Evolutionary conservation across 2,888 invertebrate genomes (phyloP), one percentile per base, ranked within the genome.

Genomic region (Epinotia demarniana): DNA sequence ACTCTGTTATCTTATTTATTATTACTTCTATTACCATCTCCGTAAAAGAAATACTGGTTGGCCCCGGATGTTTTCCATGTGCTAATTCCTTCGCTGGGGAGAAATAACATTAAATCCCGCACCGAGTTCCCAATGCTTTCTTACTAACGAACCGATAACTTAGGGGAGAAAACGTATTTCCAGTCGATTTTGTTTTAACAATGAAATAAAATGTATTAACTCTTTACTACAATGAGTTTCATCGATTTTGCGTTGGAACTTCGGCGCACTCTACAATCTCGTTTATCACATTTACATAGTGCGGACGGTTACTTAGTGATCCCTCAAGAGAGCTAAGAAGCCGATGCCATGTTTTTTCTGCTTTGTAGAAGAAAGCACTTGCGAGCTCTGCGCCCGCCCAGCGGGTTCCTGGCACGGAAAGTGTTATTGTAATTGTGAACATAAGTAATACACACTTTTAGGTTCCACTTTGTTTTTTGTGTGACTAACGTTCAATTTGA

Each of bases 41-140:
- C 23, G 64, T 67, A 60, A 58, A 72, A 80, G 78, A 60, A 74
- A 73, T 72, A 80, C 79, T 76, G 77, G 68, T 77, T 80, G 82
- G 82, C 80, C 80, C 81, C 78, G 84, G 86, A 88, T 79, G 86
- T 88, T 88, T 88, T 88, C 86, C 86, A 87, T 89, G 91, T 91
- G 90, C 87, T 92, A 91, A 92, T 92, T 88, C 87, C 82, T 86
- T 82, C 92, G 84, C 91, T 86, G 84, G 92, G 92, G 92, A 92
- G 89, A 89, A 89, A 92, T 92, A 92, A 92, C 91, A 90, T 90
- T 92, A 92, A 92, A 91, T 92, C 87, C 87, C 86, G 81, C 81
- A 78, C 78, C 73, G 79, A 82, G 79, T 82, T 86, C 80, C 84
- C 85, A 84, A 89, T 87, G 89, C 90, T 89, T 88, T 76, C 81